Conservation (phyloP, 2,888 invertebrate species). For the Spilosoma lubricipeda region DNA sequence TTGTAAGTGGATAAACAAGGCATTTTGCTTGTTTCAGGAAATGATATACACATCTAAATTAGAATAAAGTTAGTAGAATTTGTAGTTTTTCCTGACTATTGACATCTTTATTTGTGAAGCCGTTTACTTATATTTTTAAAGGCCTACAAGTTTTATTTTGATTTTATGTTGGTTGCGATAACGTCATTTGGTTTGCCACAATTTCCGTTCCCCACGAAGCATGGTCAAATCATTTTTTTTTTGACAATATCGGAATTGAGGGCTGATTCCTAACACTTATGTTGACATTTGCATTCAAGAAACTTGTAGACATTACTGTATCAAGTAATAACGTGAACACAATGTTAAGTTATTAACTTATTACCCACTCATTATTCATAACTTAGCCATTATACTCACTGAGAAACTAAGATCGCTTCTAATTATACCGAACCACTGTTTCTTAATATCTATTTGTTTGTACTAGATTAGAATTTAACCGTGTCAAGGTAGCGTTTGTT, state of each 20-base stretch:
- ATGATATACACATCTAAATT: neutral
- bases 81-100: neutral
- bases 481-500: slow-evolving; percentile 20
- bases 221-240: neutral
- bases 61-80: neutral
- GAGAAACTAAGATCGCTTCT: neutral
- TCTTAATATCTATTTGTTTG: slow-evolving; percentile 8
- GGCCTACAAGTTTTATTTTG: neutral
- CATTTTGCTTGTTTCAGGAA: neutral
- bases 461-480: slow-evolving; percentile 11
- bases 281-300: too few relatives aligned
- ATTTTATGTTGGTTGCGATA: neutral
- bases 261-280: too few relatives aligned
- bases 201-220: neutral
- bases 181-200: neutral
- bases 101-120: too few relatives aligned
- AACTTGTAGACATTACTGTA: too few relatives aligned
- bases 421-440: slow-evolving; percentile 14
- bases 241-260: too few relatives aligned
- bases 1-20: neutral
- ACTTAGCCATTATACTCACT: neutral
- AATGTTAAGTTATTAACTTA: neutral
- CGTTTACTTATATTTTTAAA: too few relatives aligned
- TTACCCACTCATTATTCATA: neutral
- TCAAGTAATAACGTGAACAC: too few relatives aligned